These are phyloP conservation scores for Chrysolina oricalcia DNA, from an alignment of 2,888 invertebrate species.

Conservation along the genomic window DNA sequence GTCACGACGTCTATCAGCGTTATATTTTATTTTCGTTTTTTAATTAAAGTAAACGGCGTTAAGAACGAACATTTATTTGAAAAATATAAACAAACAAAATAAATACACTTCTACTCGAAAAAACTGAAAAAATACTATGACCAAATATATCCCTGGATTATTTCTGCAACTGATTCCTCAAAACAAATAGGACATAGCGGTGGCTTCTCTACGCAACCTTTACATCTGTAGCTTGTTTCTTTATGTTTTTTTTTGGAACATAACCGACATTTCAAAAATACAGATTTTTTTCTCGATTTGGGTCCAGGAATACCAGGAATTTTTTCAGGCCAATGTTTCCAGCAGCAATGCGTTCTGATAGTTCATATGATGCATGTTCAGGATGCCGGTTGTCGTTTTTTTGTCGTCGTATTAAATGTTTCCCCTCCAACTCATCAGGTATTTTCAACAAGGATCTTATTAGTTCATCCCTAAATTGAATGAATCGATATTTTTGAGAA, in stretches of 20 bases:
- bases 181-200: slow-evolving; percentile 31
- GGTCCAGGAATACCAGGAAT: slow-evolving; percentile 1
- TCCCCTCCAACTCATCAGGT: neutral
- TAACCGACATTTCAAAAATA: too few species aligned
- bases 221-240: slow-evolving; percentile 34
- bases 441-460: too few species aligned
- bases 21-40: too few species aligned
- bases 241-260: slow-evolving; percentile 11
- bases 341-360: too few species aligned
- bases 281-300: slow-evolving; percentile 24
- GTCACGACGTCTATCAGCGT: too few species aligned
- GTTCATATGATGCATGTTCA: neutral
- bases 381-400: slow-evolving; percentile 22
- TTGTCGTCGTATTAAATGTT: slow-evolving; percentile 13
- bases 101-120: too few species aligned
- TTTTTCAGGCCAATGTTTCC: slow-evolving; percentile 35
- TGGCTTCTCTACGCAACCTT: slow-evolving; percentile 30
- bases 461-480: too few species aligned
- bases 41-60: too few species aligned
- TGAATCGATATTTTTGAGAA: slow-evolving; percentile 1
- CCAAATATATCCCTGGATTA: too few species aligned
- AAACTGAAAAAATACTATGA: too few species aligned
- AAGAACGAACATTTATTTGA: too few species aligned
- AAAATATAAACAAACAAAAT: too few species aligned
- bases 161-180: slow-evolving; percentile 34